These are phyloP conservation scores for Rhinopomastus cyanomelas DNA, from an alignment of 2,113 vertebrate genomes.

Conservation along the genomic window DNA sequence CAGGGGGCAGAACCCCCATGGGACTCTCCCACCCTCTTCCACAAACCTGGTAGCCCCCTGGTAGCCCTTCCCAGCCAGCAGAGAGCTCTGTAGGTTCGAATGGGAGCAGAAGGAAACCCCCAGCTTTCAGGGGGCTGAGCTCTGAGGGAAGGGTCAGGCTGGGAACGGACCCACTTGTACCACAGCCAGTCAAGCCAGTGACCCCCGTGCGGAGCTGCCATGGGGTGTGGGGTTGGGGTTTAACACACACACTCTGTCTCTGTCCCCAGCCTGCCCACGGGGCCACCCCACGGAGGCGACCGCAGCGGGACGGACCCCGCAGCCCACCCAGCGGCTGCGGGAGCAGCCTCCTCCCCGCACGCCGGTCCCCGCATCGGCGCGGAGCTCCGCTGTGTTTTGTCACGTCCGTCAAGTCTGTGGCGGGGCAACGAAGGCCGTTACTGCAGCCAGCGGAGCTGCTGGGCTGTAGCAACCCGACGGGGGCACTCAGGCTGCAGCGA, in stretches of 20 bases:
- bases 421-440: constrained; percentile 55
- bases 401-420: constrained; percentile 69
- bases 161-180: not conserved
- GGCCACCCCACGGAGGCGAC: fast-evolving
- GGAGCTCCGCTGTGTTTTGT: constrained; percentile 30
- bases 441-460: constrained; percentile 9
- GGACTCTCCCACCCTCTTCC: too few relatives aligned
- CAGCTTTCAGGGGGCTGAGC: not conserved
- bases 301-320: too few relatives aligned
- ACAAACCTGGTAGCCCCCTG: not conserved
- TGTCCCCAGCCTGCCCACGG: fast-evolving
- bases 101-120: not conserved
- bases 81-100: not conserved
- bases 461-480: fast-evolving
- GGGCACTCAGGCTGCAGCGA: not conserved
- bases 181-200: constrained; percentile 12
- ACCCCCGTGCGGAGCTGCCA: not conserved
- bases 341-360: not conserved
- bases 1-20: not conserved
- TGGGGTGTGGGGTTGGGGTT: not conserved
- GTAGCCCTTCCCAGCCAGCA: fast-evolving
- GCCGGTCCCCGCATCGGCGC: fast-evolving
- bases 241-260: not conserved
- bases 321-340: fast-evolving
- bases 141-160: not conserved